Base-by-base conservation (phyloP, 2,113 vertebrate genomes). In the Emydura subglobosa region DNA sequence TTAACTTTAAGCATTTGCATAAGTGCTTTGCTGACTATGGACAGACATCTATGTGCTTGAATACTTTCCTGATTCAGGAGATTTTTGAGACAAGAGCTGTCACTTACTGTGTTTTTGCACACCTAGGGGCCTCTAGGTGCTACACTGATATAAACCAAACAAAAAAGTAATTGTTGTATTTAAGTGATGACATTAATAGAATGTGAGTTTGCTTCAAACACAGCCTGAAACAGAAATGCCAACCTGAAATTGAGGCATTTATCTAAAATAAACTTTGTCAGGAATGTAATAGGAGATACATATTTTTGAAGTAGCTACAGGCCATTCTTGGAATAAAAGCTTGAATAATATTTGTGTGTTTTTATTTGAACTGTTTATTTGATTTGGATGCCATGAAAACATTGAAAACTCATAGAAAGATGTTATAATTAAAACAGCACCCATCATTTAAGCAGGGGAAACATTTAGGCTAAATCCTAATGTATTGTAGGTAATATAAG, bases 11-110 rank as follows among this genome's bases (percentile, higher is more conserved):
- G 85, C 72, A 89, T 83, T 91, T 92, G 31, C 21, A 22, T 55
- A 94, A 94, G 42, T 94, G 68, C n/a, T 94, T 94, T 79, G 76
- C 68, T 90, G 78, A 90, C 83, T 25, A 87, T 68, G 65, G 65
- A 39, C 9, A 68, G 4, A 68, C 16, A 61, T 31, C 6, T 68
- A 68, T 68, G 34, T 93, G 31, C 17, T n/a, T 72, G 92, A 93
- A 42, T 94, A 72, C n/a, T 95, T 94, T 68, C 83, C 76, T 90
- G 78, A 93, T 82, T 25, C 8, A 19, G 34, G 34, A n/a, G 34
- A 87, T 88, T 92, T 86, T 57, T 87, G 59, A 87, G 16, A 11
- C 7, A 90, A 91, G 11, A 10, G 59, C 91, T 83, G 42, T 83
- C 2, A 42, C 80, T 91, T 90, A 5, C 8, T 86, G 4, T 12